A percentile compares a stretch with the other conserved stretches of the same genome.
phyloP scores from a whole-genome alignment of 2,113 vertebrate species.

The Rhinichthys klamathensis region DNA sequence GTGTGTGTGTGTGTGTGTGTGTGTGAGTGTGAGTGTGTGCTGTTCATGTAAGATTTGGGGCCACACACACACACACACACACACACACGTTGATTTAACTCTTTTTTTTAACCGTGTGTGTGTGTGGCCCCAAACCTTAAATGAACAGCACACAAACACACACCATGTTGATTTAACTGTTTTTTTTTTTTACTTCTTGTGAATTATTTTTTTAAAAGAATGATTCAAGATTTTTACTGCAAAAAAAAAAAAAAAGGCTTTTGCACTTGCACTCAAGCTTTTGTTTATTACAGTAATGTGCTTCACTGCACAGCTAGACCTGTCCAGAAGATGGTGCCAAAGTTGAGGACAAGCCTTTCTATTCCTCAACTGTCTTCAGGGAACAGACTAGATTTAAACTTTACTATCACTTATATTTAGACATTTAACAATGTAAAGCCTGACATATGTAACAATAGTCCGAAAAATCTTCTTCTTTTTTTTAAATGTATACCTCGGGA shows the following conservation, averaged over 20 bases:
- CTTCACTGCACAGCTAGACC: background rate
- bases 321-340: conserved; percentile 26
- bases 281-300: background rate
- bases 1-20: background rate
- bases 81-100: background rate
- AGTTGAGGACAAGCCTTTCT: background rate
- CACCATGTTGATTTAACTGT: too few relatives aligned
- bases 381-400: background rate
- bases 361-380: background rate
- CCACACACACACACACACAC: background rate
- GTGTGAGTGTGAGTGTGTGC: background rate
- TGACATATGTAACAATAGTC: too few relatives aligned
- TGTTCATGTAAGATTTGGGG: background rate
- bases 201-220: background rate
- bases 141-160: background rate
- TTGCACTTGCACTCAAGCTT: background rate
- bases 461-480: background rate
- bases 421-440: background rate
- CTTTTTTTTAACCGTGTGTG: too few relatives aligned
- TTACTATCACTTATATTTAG: background rate
- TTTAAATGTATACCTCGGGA: too few relatives aligned
- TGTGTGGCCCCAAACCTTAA: too few relatives aligned
- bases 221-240: background rate
- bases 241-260: background rate
- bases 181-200: background rate